Percentiles rank a stretch among this genome's conserved stretches.
Evolutionary conservation across 1,140 invertebrate species (phyloP).

Genomic region (Pissodes strobi): DNA sequence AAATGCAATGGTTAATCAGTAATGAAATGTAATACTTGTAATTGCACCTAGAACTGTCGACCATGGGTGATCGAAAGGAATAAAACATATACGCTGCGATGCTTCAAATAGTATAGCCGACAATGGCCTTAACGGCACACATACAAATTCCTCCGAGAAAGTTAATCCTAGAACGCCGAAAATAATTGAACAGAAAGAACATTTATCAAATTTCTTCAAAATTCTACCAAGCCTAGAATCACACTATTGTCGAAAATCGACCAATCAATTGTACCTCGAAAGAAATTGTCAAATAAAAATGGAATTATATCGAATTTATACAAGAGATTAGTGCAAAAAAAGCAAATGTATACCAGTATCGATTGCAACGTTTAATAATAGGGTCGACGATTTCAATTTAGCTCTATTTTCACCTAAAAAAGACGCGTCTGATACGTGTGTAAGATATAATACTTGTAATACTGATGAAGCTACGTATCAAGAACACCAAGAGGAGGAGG

Average conservation of each 20-base stretch:
- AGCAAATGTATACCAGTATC: conserved; percentile 15
- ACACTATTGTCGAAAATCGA: no score
- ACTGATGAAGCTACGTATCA: conserved; percentile 18
- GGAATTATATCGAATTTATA: conserved; percentile 42
- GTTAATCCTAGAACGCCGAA: not conserved
- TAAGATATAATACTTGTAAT: conserved; percentile 8
- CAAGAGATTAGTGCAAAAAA: conserved; percentile 32
- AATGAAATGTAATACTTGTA: no score
- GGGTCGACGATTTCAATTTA: conserved; percentile 32
- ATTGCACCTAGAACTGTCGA: not conserved
- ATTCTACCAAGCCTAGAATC: conserved; percentile 44
- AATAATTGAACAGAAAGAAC: conserved; percentile 4
- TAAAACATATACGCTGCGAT: not conserved
- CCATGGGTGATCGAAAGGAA: not conserved
- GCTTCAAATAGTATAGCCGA: not conserved
- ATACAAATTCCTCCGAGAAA: no score
- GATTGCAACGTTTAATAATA: conserved; percentile 9
- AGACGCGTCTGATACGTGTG: conserved; percentile 31
- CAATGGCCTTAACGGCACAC: no score
- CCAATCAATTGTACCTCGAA: conserved; percentile 44
- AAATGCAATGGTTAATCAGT: no score
- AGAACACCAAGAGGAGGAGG: conserved; percentile 25
- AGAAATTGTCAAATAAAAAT: conserved; percentile 41
- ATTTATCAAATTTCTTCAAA: conserved; percentile 32
- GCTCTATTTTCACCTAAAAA: conserved; percentile 26